Evolutionary conservation across 2,888 invertebrate genomes (phyloP).

Genomic region (Rhagium mordax): DNA sequence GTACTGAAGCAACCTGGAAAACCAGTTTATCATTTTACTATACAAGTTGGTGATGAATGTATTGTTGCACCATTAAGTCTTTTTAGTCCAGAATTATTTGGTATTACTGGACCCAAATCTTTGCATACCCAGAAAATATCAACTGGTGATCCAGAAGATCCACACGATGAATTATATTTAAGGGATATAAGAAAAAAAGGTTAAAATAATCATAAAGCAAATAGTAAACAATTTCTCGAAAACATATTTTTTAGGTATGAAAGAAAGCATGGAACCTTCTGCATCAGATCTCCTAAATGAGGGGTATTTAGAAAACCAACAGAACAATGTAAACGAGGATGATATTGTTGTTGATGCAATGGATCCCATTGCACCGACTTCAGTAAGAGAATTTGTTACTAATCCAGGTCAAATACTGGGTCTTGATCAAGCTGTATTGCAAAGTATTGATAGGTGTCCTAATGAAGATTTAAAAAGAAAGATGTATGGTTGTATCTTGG

Average conservation of each 20-base stretch:
- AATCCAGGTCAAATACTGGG: slow-evolving; percentile 87
- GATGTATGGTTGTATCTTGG: slow-evolving; percentile 92
- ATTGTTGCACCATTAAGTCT: slow-evolving; percentile 91
- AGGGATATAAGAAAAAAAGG: slow-evolving; percentile 83
- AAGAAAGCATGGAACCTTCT: slow-evolving; percentile 74
- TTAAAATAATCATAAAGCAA: slow-evolving; percentile 59
- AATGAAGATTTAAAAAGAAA: slow-evolving; percentile 92
- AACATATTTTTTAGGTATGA: slow-evolving; percentile 67
- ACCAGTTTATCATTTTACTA: slow-evolving; percentile 80
- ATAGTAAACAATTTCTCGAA: not conserved
- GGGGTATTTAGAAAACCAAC: slow-evolving; percentile 71
- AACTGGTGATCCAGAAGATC: slow-evolving; percentile 90
- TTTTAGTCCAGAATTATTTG: slow-evolving; percentile 90
- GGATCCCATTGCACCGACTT: slow-evolving; percentile 67
- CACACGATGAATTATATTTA: slow-evolving; percentile 93
- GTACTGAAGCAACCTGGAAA: slow-evolving; percentile 81
- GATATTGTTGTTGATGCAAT: slow-evolving; percentile 82
- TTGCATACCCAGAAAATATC: slow-evolving; percentile 81
- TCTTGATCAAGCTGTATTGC: slow-evolving; percentile 91
- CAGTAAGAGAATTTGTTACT: slow-evolving; percentile 77
- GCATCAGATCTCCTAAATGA: slow-evolving; percentile 70
- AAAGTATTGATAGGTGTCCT: slow-evolving; percentile 83
- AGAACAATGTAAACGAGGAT: slow-evolving; percentile 75
- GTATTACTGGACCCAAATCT: slow-evolving; percentile 84
- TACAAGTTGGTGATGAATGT: slow-evolving; percentile 91